Percentiles rank a stretch among this genome's conserved stretches.
These are phyloP conservation scores for Polyommatus iphigenia DNA, from an alignment of 2,888 invertebrate genomes.

Conservation along the genomic window DNA sequence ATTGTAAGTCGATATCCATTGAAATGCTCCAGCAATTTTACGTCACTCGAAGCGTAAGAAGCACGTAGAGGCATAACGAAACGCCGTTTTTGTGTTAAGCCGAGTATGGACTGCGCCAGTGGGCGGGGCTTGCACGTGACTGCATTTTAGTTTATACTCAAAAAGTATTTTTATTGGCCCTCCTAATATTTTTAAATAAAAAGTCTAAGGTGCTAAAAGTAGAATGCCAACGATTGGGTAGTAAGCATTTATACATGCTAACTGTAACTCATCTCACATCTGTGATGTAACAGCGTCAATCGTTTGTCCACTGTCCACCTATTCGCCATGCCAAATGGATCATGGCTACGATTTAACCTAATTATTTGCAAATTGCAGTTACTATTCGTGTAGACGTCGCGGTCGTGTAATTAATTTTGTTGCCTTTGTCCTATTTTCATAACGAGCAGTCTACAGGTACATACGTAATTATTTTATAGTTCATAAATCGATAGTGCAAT, in stretches of 20 bases:
- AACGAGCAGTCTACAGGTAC: neutral
- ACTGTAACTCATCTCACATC: neutral
- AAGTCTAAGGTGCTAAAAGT: neutral
- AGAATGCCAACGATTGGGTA: neutral
- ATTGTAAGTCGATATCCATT: slow-evolving; percentile 13
- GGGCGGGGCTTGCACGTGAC: slow-evolving; percentile 26
- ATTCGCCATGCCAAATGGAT: slow-evolving; percentile 31
- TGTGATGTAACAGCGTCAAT: slow-evolving; percentile 9
- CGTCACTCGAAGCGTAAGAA: slow-evolving; percentile 11
- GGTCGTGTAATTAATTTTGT: slow-evolving; percentile 15
- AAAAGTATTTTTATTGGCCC: no score
- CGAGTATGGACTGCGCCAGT: neutral
- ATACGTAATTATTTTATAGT: neutral
- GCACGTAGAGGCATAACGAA: slow-evolving; percentile 21
- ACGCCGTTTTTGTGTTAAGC: neutral
- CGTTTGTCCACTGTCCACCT: slow-evolving; percentile 8
- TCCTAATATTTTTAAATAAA: neutral
- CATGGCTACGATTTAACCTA: slow-evolving; percentile 48
- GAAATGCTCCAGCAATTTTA: slow-evolving; percentile 7
- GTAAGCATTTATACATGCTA: neutral
- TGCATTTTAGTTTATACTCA: neutral
- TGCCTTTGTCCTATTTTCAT: neutral
- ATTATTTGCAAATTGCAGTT: slow-evolving; percentile 32
- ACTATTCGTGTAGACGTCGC: slow-evolving; percentile 18
- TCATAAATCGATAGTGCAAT: neutral